Evolutionary conservation across 1,140 invertebrate genomes (phyloP), one percentile per base, ranked within the genome.

Genomic region (Orchesella cincta): DNA sequence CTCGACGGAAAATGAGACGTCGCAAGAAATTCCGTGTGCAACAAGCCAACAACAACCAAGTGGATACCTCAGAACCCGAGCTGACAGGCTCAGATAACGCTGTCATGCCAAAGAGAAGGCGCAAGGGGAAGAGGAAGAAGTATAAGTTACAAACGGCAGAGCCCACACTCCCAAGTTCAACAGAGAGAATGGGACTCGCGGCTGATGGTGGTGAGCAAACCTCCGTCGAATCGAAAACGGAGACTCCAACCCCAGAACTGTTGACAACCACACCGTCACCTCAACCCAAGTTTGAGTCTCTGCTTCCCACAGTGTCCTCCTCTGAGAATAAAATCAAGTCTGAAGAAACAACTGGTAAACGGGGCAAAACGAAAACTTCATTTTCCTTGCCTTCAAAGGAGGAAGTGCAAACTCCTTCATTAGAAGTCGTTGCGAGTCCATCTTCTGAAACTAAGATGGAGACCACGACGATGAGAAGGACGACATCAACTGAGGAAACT

Each of bases 381-480:
- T 67, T 67, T 31, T 18, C 62, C 5, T 23, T 67, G 14, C 62
- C 62, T 8, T 67, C 62, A 67, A 33, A 8, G 2, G 62, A 67
- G 33, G 29, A 57, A 3, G 52, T 26, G 14, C 52, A n/a, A 57
- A 8, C 52, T 8, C 12, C 5, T 57, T 57, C 52, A 57, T 26
- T 67, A 31, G 31, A 67, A 31, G 23, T 5, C 5, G 23, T 16
- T 33, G 31, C 28, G 33, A 29, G 62, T 31, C 62, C 62, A 31
- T 67, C 62, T 12, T 8, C 62, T 29, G 71, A 73, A 73, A 39
- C 35, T 28, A 33, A 33, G 31, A 23, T 33, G 8, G 28, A 70
- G 23, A 34, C 76, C 1, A 75, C 76, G 26, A 35, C 39, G 5
- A 57, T 72, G 34, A 80, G 23, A 28, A 51, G n/a, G 23, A 76